Conservation (phyloP, 2,888 invertebrate genomes). For the Aleiodes alternator region DNA sequence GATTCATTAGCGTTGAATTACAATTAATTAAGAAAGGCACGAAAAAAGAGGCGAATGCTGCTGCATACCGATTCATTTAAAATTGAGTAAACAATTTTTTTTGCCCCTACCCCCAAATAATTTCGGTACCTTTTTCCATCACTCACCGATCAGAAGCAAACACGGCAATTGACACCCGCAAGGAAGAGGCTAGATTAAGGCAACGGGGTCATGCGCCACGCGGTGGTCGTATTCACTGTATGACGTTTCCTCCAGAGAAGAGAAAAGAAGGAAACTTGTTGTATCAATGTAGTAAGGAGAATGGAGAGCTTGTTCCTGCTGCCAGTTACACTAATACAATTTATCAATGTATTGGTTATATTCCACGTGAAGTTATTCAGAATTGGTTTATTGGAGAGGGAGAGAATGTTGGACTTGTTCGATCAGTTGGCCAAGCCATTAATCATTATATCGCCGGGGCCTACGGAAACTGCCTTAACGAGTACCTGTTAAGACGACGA, state of each 20-base stretch:
- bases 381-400: not conserved
- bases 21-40: not conserved
- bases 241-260: not conserved
- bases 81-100: too few species aligned
- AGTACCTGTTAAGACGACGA: slow-evolving; percentile 43
- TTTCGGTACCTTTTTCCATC: not conserved
- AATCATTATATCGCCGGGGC: slow-evolving; percentile 55
- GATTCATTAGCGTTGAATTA: not conserved
- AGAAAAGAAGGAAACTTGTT: not conserved
- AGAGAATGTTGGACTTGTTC: slow-evolving; percentile 6
- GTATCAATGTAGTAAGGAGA: not conserved
- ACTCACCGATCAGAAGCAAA: not conserved
- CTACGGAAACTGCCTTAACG: slow-evolving; percentile 34
- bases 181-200: slow-evolving; percentile 68
- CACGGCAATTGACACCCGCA: not conserved
- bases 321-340: slow-evolving; percentile 43
- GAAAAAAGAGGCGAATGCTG: not conserved
- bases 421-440: slow-evolving; percentile 48
- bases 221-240: slow-evolving; percentile 37
- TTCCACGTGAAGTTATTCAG: slow-evolving; percentile 25
- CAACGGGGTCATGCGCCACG: slow-evolving; percentile 69
- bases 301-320: slow-evolving; percentile 8
- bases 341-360: slow-evolving; percentile 15
- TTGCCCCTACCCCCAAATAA: not conserved
- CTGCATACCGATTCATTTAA: slow-evolving; percentile 11